Evolutionary conservation across 2,888 invertebrate species (phyloP), one percentile per base, ranked within the genome.

Genomic region (Chrysomela aeneicollis): DNA sequence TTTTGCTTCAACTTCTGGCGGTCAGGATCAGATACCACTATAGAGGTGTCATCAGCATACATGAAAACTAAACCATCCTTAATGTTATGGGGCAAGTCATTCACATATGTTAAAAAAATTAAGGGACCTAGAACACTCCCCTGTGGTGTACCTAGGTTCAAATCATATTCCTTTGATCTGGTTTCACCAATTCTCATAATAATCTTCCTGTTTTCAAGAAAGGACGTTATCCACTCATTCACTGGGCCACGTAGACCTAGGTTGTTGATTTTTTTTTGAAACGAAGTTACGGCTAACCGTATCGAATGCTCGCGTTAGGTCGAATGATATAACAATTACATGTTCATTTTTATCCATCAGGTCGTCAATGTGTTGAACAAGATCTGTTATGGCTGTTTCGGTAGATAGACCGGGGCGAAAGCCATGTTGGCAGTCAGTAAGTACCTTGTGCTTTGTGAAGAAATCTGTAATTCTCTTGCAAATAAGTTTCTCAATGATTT

Each of bases 21-120:
- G n/a, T n/a, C n/a, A n/a, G n/a, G n/a, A n/a, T n/a, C n/a, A n/a
- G n/a, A n/a, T n/a, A n/a, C n/a, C 17, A 49, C 49, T 17, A 49
- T 49, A 49, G 49, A 18, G 49, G 49, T 49, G 49, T 49, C 49
- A 17, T 49, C 49, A 49, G 17, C 17, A 49, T 49, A 15, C 18
- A 49, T 49, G 15, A 17, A 49, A 2, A 49, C n/a, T 49, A 8
- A 3, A 49, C 10, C 10, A 26, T 26, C 6, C 26, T 6, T 26
- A 3, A 26, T 26, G 26, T 26, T 26, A 26, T 26, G 26, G 26
- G 26, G 26, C 26, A 6, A 26, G 26, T 26, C 26, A 26, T 26
- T 26, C 4, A 26, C 26, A 26, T 26, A 26, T 3, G 26, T 26
- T 3, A 26, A 6, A 6, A 26, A 26, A 26, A 3, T 26, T 6